phyloP scores from a whole-genome alignment of 2,888 invertebrate genomes.

The Taenaris catops region DNA sequence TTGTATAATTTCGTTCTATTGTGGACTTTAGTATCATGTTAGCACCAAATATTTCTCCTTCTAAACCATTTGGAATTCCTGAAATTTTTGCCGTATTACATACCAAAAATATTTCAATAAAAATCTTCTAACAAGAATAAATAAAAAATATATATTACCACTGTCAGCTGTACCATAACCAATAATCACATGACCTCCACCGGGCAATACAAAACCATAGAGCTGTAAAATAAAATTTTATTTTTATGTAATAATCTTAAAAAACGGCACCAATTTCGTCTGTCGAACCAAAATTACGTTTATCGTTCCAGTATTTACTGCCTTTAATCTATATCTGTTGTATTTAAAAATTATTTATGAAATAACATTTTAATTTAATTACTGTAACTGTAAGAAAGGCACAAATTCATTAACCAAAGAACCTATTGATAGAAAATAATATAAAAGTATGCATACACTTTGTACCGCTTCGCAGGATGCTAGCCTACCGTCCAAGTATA shows the following conservation, averaged over 20 bases:
- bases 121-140: background rate
- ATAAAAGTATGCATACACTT: conserved; percentile 52
- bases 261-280: too few species aligned
- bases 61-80: conserved; percentile 82
- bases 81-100: conserved; percentile 15
- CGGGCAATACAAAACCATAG: conserved; percentile 72
- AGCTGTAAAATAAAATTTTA: conserved; percentile 27
- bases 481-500: conserved; percentile 81
- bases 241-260: too few species aligned
- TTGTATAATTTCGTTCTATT: conserved; percentile 59
- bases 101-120: background rate
- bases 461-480: conserved; percentile 50
- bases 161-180: conserved; percentile 85
- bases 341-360: too few species aligned
- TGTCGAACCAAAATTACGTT: too few species aligned
- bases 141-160: conserved; percentile 61
- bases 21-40: conserved; percentile 82
- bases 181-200: conserved; percentile 82
- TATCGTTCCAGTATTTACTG: too few species aligned
- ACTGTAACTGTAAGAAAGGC: too few species aligned
- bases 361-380: too few species aligned
- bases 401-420: too few species aligned
- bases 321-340: too few species aligned
- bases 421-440: too few species aligned
- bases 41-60: conserved; percentile 84